Evolutionary conservation across 2,888 invertebrate species (phyloP), one percentile per base, ranked within the genome.

Genomic region (Argyresthia goedartella): DNA sequence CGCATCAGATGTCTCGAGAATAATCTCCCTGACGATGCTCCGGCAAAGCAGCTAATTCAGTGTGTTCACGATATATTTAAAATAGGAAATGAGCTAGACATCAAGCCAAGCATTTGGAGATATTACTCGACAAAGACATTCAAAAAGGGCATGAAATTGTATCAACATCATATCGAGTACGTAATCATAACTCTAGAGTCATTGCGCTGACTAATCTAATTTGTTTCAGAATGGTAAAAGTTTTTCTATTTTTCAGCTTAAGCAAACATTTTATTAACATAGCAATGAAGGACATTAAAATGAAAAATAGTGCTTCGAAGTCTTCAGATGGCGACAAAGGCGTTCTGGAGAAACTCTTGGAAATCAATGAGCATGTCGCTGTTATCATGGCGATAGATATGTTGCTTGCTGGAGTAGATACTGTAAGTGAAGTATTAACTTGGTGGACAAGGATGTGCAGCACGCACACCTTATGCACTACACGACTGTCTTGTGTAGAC

Each of bases 401-500:
- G 88, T 62, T 92, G 42, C 81, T 89, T 47, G 91, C 90, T 16
- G 92, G 92, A 48, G 84, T 91, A 9, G 92, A 92, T 69, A 91
- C 92, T 55, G 92, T 93, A 72, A 77, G 59, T 35, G 0, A 11
- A 8, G 2, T 4, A 25, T 25, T 25, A 25, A 4, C 6, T 25
- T 4, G 6, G 25, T 25, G n/a, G n/a, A n/a, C n/a, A n/a, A n/a
- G n/a, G n/a, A n/a, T n/a, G n/a, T n/a, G n/a, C n/a, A n/a, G n/a
- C n/a, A n/a, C n/a, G n/a, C n/a, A n/a, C n/a, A n/a, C n/a, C n/a
- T n/a, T n/a, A n/a, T n/a, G n/a, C n/a, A n/a, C n/a, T n/a, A n/a
- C 2, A 25, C 6, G 25, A 25, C 6, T 6, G 6, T 25, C 25
- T 25, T n/a, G n/a, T n/a, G n/a, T n/a, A n/a, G n/a, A n/a, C n/a